phyloP scores from a whole-genome alignment of 2,888 invertebrate species.

The Chydorus sphaericus region DNA sequence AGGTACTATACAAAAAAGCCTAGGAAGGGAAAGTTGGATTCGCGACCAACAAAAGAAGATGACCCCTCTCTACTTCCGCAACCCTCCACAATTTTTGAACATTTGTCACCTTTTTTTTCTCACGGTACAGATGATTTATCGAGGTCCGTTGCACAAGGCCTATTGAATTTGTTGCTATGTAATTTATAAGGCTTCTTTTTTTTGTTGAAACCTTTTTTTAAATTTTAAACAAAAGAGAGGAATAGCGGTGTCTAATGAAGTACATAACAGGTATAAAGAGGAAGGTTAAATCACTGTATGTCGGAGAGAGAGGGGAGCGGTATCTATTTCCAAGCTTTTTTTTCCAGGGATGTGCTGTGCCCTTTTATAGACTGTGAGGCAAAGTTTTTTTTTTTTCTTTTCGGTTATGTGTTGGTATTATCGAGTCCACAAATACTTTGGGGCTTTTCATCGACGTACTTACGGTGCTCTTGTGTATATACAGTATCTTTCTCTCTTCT shows the following conservation, averaged over 20 bases:
- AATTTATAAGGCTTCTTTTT: neutral
- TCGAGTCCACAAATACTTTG: too few species aligned
- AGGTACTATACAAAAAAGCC: neutral
- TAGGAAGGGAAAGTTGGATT: constrained; percentile 3
- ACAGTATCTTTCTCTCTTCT: too few species aligned
- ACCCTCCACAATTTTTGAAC: neutral
- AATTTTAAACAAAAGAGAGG: neutral
- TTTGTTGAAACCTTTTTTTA: neutral
- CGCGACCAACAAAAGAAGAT: constrained; percentile 4
- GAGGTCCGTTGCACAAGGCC: neutral
- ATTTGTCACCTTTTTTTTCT: neutral
- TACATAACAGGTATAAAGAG: neutral
- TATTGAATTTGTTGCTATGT: neutral
- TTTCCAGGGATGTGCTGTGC: neutral
- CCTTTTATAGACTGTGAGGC: constrained; percentile 6
- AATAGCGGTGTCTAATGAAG: neutral
- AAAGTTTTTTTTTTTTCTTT: neutral
- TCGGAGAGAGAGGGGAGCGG: too few species aligned
- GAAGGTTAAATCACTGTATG: too few species aligned
- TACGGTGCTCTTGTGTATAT: too few species aligned
- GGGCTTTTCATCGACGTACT: too few species aligned
- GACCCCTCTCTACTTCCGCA: neutral
- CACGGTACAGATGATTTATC: too few species aligned
- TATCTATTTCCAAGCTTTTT: too few species aligned
- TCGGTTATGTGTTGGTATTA: neutral